Conservation (phyloP, 2,113 vertebrate species). For the Psittacus erithacus region DNA sequence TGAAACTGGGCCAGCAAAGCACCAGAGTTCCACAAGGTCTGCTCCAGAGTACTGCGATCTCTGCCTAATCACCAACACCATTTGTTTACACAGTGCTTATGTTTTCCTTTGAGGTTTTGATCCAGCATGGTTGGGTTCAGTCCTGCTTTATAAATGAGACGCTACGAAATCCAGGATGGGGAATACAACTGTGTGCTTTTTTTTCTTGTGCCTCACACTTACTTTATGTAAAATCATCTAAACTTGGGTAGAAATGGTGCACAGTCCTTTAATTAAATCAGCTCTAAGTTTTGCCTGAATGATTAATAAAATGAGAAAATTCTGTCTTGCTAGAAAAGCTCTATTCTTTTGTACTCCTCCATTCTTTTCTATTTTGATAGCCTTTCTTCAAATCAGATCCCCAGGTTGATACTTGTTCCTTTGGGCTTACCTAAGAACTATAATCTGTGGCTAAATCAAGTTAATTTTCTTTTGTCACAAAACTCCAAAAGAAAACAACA, state of each 20-base stretch:
- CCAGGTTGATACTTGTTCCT: slow-evolving; percentile 37
- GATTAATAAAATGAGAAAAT: slow-evolving; percentile 59
- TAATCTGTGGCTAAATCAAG: slow-evolving; percentile 54
- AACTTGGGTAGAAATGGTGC: slow-evolving; percentile 22
- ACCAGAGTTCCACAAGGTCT: not conserved
- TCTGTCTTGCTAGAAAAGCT: not conserved
- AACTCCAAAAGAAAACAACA: slow-evolving; percentile 33
- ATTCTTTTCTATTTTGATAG: not conserved
- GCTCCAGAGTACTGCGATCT: not conserved
- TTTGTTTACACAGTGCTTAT: not conserved
- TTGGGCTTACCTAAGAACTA: slow-evolving; percentile 52
- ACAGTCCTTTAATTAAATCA: slow-evolving; percentile 57
- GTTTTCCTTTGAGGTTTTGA: not conserved
- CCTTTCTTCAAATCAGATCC: slow-evolving; percentile 22
- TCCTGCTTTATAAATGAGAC: not conserved
- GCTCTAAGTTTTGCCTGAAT: slow-evolving; percentile 41
- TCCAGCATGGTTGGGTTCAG: not conserved
- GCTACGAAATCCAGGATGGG: not conserved
- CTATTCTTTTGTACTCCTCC: not conserved
- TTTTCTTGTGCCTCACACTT: not conserved
- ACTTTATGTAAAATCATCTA: slow-evolving; percentile 38
- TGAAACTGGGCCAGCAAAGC: not conserved
- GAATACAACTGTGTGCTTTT: not conserved
- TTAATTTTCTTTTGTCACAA: slow-evolving; percentile 52
- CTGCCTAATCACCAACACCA: not conserved